A percentile compares a stretch with the other conserved stretches of the same genome.
phyloP scores from a whole-genome alignment of 2,797 vertebrate genomes.

The Diplodus sargus region DNA sequence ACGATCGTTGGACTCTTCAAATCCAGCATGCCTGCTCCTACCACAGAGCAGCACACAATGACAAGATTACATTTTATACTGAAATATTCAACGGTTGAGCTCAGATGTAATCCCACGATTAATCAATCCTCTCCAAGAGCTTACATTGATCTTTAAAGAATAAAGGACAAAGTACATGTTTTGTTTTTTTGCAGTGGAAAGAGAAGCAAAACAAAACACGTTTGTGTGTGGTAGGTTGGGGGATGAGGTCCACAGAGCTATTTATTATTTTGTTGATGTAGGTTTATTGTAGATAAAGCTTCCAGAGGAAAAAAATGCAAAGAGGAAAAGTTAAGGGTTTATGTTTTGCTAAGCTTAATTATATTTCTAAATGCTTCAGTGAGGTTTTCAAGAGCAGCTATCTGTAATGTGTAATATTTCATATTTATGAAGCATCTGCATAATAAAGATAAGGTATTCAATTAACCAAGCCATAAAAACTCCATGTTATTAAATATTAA shows the following conservation, averaged over 20 bases:
- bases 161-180: slow-evolving; percentile 41
- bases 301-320: slow-evolving; percentile 31
- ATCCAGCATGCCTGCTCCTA: slow-evolving; percentile 62
- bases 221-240: slow-evolving; percentile 19
- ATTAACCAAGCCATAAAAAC: slow-evolving; percentile 87
- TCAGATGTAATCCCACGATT: slow-evolving; percentile 80
- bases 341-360: slow-evolving; percentile 86
- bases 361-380: slow-evolving; percentile 91
- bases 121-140: slow-evolving; percentile 78
- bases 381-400: slow-evolving; percentile 90
- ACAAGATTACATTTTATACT: slow-evolving; percentile 81
- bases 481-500: slow-evolving; percentile 92
- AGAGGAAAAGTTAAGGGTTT: slow-evolving; percentile 66
- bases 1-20: slow-evolving; percentile 49
- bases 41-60: slow-evolving; percentile 72
- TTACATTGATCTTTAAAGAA: slow-evolving; percentile 75
- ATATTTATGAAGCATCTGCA: slow-evolving; percentile 93
- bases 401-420: slow-evolving; percentile 92
- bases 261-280: slow-evolving; percentile 77
- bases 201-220: slow-evolving; percentile 25
- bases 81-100: slow-evolving; percentile 74
- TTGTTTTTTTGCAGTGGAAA: not conserved
- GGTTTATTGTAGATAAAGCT: slow-evolving; percentile 76
- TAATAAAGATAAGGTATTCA: slow-evolving; percentile 95
- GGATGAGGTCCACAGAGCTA: slow-evolving; percentile 46